Evolutionary conservation across 1,140 invertebrate species (phyloP).

Genomic region (Bactericera cockerelli): DNA sequence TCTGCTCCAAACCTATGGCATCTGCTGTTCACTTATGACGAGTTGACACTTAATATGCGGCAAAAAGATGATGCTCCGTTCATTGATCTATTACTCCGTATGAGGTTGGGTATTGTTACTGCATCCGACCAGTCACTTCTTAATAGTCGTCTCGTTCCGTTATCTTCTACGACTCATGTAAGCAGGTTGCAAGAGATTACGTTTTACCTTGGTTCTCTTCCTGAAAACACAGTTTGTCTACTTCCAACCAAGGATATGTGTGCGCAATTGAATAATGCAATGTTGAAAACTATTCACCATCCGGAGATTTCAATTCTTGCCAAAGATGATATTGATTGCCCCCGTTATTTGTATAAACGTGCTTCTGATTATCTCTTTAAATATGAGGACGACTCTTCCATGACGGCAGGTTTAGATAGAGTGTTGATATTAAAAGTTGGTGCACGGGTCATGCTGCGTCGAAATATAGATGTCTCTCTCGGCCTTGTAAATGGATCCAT

Average conservation of each 20-base stretch:
- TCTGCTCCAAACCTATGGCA: constrained; percentile 19
- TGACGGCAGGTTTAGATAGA: constrained; percentile 18
- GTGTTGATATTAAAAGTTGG: constrained; percentile 24
- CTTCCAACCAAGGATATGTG: constrained; percentile 5
- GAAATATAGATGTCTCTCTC: constrained; percentile 26
- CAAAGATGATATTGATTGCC: not conserved
- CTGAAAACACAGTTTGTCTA: constrained; percentile 8
- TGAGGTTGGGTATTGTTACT: constrained; percentile 7
- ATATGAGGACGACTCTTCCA: constrained; percentile 12
- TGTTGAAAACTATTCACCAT: not conserved
- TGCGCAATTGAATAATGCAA: not conserved
- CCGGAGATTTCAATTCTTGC: not conserved
- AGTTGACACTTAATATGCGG: constrained; percentile 12
- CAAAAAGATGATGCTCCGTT: constrained; percentile 11
- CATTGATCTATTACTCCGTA: not conserved
- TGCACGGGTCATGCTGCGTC: constrained; percentile 24
- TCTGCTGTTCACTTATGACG: constrained; percentile 15
- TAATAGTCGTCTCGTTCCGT: not conserved
- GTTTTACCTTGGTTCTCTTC: not conserved
- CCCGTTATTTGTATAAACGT: constrained; percentile 9
- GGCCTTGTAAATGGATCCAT: constrained; percentile 25
- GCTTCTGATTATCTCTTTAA: constrained; percentile 19
- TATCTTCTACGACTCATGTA: not conserved
- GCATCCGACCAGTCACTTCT: not conserved
- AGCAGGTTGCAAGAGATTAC: constrained; percentile 1